Conservation (phyloP, 2,797 vertebrate species). For the Pempheris klunzingeri region DNA sequence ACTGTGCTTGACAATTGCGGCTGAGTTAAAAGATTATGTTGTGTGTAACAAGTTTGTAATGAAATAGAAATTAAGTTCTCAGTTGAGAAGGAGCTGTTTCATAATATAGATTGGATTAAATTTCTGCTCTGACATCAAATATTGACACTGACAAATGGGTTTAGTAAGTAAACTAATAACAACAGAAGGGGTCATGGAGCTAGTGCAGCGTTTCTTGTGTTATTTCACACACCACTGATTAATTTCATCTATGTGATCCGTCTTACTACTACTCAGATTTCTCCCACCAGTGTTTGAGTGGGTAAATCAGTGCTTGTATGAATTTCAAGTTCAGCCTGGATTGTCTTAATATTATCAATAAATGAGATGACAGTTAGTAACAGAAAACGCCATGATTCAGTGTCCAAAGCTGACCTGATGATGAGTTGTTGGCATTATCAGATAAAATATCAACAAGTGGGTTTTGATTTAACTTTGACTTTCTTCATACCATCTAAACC, state of each 20-base stretch:
- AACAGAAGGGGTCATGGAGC: too few species aligned
- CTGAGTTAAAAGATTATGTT: not conserved
- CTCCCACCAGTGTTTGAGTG: not conserved
- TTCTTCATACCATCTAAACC: not conserved
- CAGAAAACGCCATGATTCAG: not conserved
- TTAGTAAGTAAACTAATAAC: too few species aligned
- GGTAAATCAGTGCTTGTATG: not conserved
- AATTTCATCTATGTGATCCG: too few species aligned
- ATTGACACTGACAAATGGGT: too few species aligned
- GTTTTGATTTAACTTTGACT: not conserved
- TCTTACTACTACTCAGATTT: too few species aligned
- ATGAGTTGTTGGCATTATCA: not conserved
- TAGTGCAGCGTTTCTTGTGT: too few species aligned
- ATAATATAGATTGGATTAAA: not conserved
- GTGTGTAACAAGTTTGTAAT: not conserved
- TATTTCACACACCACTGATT: too few species aligned
- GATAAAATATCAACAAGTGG: not conserved
- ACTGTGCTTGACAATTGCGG: slow-evolving; percentile 11
- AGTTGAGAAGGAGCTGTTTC: not conserved
- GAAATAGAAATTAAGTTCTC: not conserved
- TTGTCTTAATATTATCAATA: too few species aligned
- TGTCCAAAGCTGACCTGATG: not conserved
- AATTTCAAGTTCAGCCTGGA: not conserved
- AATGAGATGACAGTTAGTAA: not conserved
- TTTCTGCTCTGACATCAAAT: not conserved